Evolutionary conservation across 1,140 invertebrate genomes (phyloP), one percentile per base, ranked within the genome.

Genomic region (Metaphire vulgaris): DNA sequence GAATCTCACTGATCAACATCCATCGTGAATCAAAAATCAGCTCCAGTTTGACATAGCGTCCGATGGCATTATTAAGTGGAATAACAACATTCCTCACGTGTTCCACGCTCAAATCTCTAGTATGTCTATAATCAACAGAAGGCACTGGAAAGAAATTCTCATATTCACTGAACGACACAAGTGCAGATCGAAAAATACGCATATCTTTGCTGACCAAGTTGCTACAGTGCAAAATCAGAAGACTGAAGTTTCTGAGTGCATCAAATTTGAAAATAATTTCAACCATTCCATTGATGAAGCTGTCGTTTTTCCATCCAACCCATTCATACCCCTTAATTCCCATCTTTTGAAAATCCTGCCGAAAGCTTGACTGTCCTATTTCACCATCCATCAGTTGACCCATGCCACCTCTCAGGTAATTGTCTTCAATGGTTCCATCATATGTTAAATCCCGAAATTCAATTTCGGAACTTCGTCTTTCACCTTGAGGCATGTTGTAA

Each of bases 391-490:
- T 92, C 75, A 97, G 88, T 83, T 94, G 92, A 26, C 95, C 95
- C 1, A 97, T 86, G 29, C 95, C 95, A 70, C 90, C 89, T 21
- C 88, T 86, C 74, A 95, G 89, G 30, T 72, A 72, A 34, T 79
- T 72, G 41, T 78, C 74, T 69, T 75, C 30, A 29, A 69, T 30
- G 66, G 33, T 26, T 0, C 96, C 96, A 86, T 98, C 96, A 87
- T 97, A 99, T 56, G 92, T 92, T 79, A 92, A 90, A 85, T 98
- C 96, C 76, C 91, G 92, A 66, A 97, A 90, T 84, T 96, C 92
- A 80, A 93, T 90, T 80, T 91, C 85, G 82, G 87, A 90, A 72
- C 89, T 90, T 70, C 91, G 87, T 76, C 89, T 88, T 76, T 92
- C 91, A 78, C 94, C 94, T 78, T 94, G 90, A 0, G 92, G 92